Evolutionary conservation across 2,113 vertebrate species (phyloP).

Genomic region (Syrmaticus mikado): DNA sequence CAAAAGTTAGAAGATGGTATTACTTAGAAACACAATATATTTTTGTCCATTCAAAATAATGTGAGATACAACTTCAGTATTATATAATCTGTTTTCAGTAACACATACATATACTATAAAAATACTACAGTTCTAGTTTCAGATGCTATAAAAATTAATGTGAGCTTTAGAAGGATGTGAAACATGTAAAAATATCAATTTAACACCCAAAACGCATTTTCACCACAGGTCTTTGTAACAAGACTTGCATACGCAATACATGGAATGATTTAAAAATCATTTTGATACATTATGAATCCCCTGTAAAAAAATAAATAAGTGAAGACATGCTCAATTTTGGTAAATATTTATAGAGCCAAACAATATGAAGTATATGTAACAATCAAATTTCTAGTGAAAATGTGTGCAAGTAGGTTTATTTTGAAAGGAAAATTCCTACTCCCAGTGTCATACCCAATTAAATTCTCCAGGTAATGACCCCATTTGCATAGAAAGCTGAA

Average conservation of each 20-base stretch:
- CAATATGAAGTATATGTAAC: constrained; percentile 77
- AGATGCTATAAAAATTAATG: constrained; percentile 10
- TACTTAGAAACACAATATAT: neutral
- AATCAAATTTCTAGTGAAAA: constrained; percentile 82
- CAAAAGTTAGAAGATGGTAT: neutral
- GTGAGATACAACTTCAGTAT: neutral
- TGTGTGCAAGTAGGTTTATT: constrained; percentile 89
- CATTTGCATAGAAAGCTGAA: constrained; percentile 93
- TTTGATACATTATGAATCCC: constrained; percentile 71
- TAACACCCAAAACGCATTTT: constrained; percentile 8
- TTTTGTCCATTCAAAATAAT: neutral
- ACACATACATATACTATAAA: neutral
- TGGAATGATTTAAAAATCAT: constrained; percentile 58
- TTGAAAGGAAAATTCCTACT: constrained; percentile 84
- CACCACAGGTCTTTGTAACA: constrained; percentile 44
- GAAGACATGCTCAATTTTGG: constrained; percentile 71
- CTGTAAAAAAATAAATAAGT: constrained; percentile 65
- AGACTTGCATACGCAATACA: constrained; percentile 40
- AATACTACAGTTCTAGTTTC: neutral
- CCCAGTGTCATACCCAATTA: constrained; percentile 94
- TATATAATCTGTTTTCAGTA: neutral
- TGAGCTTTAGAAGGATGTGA: neutral
- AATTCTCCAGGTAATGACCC: constrained; percentile 92
- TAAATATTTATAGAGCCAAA: constrained; percentile 83
- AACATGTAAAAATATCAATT: constrained; percentile 44